phyloP scores from a whole-genome alignment of 2,888 invertebrate species.

The Aquatica leii region DNA sequence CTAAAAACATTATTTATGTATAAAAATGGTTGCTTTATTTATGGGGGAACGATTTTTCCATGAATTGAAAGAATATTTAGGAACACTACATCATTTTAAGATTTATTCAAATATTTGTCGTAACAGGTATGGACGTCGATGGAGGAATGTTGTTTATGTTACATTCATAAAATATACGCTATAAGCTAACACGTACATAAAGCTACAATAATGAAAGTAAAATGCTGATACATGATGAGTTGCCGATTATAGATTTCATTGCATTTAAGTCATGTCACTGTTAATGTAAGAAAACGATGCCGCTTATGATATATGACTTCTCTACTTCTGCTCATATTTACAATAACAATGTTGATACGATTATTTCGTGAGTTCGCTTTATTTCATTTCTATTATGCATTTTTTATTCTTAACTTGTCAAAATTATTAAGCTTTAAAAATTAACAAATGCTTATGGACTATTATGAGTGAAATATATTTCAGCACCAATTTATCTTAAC shows the following conservation, averaged over 20 bases:
- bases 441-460: too few species aligned
- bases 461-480: too few species aligned
- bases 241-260: slow-evolving; percentile 9
- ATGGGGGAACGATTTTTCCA: slow-evolving; percentile 43
- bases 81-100: slow-evolving; percentile 43
- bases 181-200: too few species aligned
- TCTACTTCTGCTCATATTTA: too few species aligned
- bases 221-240: slow-evolving; percentile 10
- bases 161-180: slow-evolving; percentile 4
- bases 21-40: slow-evolving; percentile 45
- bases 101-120: slow-evolving; percentile 36
- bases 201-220: slow-evolving; percentile 6
- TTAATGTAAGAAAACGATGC: not conserved
- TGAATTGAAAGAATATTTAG: slow-evolving; percentile 40
- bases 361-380: too few species aligned
- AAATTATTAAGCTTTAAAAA: too few species aligned
- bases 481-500: too few species aligned
- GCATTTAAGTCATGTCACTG: slow-evolving; percentile 3
- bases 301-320: slow-evolving; percentile 2
- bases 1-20: slow-evolving; percentile 49
- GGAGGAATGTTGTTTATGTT: slow-evolving; percentile 21
- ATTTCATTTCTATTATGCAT: too few species aligned
- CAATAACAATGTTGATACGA: too few species aligned
- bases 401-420: too few species aligned
- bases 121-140: slow-evolving; percentile 20